Conservation (phyloP, 2,797 vertebrate genomes). For the Otolemur crassicaudatus region DNA sequence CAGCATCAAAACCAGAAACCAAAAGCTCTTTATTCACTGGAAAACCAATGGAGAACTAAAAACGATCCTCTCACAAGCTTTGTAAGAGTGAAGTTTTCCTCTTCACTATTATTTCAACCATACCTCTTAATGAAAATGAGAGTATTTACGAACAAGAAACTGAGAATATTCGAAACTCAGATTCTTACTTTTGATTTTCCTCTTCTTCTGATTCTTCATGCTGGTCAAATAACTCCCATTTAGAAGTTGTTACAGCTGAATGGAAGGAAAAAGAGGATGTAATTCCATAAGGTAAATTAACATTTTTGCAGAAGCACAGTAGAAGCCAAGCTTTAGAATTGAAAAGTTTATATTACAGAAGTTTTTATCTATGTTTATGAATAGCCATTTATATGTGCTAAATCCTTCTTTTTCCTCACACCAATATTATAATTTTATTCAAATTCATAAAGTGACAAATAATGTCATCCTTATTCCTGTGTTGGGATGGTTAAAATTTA, state of each 20-base stretch:
- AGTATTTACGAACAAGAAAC: slow-evolving; percentile 22
- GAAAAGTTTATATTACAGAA: slow-evolving; percentile 30
- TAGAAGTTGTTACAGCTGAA: slow-evolving; percentile 97
- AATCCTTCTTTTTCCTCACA: slow-evolving; percentile 54
- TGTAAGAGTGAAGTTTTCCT: slow-evolving; percentile 51
- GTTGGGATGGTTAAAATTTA: slow-evolving; percentile 23
- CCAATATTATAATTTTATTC: slow-evolving; percentile 40
- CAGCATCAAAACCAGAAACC: slow-evolving; percentile 54
- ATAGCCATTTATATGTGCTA: slow-evolving; percentile 43
- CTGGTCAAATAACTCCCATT: slow-evolving; percentile 98
- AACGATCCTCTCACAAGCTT: slow-evolving; percentile 12
- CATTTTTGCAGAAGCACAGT: slow-evolving; percentile 35
- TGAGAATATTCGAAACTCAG: slow-evolving; percentile 53
- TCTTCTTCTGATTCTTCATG: slow-evolving; percentile 94
- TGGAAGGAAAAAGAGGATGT: slow-evolving; percentile 56
- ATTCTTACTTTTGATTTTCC: slow-evolving; percentile 92
- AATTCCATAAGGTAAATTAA: slow-evolving; percentile 69
- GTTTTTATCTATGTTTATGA: slow-evolving; percentile 52
- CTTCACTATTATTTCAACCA: slow-evolving; percentile 56
- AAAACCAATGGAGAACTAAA: slow-evolving; percentile 46
- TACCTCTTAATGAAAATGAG: slow-evolving; percentile 51
- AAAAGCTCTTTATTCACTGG: slow-evolving; percentile 55
- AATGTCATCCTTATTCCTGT: slow-evolving; percentile 10
- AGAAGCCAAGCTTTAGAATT: slow-evolving; percentile 43
- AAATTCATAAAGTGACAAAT: slow-evolving; percentile 49